Evolutionary conservation across 2,888 invertebrate genomes (phyloP).

Genomic region (Cryptocheilus praepositus): DNA sequence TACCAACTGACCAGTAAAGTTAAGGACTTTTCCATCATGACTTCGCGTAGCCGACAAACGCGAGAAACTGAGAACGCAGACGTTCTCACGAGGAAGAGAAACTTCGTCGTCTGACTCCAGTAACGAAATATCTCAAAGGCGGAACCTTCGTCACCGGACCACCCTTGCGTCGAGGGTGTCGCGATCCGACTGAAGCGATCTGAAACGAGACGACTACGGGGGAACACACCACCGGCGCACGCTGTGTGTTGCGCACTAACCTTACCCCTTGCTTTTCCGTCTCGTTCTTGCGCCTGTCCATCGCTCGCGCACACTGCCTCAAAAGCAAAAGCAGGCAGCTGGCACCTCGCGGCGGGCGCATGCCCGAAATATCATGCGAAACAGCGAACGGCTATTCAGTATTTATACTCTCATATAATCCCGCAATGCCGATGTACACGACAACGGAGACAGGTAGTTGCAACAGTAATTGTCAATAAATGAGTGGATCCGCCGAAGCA

Average conservation of each 20-base stretch:
- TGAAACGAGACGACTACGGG: conserved; percentile 24
- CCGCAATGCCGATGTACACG: background rate
- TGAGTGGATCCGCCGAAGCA: too few species aligned
- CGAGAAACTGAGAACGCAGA: background rate
- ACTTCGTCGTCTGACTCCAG: background rate
- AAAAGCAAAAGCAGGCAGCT: conserved; percentile 17
- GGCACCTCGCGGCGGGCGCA: conserved; percentile 33
- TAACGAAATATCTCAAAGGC: background rate
- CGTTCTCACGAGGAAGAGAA: background rate
- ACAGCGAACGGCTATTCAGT: conserved; percentile 3
- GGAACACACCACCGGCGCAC: conserved; percentile 30
- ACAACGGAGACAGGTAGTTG: background rate
- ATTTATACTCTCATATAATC: conserved; percentile 4
- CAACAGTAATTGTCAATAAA: background rate
- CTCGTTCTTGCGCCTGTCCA: conserved; percentile 26
- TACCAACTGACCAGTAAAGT: too few species aligned
- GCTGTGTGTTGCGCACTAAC: conserved; percentile 23
- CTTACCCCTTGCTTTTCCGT: conserved; percentile 20
- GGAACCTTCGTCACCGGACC: background rate
- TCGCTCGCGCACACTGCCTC: conserved; percentile 5
- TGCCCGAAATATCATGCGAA: conserved; percentile 24
- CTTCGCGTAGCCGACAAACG: background rate
- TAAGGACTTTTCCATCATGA: background rate
- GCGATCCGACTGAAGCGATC: conserved; percentile 37
- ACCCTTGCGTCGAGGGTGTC: conserved; percentile 35